Evolutionary conservation across 2,888 invertebrate genomes (phyloP).

Genomic region (Sympetrum striolatum): DNA sequence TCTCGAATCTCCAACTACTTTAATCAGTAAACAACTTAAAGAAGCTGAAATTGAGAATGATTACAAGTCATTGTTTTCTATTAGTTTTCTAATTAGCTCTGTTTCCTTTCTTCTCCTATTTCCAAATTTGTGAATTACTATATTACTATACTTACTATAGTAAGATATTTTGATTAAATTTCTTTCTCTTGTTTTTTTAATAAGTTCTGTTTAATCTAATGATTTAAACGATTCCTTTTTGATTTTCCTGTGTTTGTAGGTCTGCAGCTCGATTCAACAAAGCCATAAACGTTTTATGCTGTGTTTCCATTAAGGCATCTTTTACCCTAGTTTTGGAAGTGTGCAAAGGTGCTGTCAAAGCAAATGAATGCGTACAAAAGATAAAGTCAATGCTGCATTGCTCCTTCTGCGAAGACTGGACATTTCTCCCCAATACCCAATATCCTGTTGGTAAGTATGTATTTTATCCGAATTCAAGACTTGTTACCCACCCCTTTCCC

Average conservation of each 20-base stretch:
- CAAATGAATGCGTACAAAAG: slow-evolving; percentile 51
- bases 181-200: background rate
- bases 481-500: no score
- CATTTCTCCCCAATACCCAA: slow-evolving; percentile 52
- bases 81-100: no score
- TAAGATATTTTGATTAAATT: no score
- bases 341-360: slow-evolving; percentile 51
- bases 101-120: no score
- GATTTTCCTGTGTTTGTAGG: slow-evolving; percentile 46
- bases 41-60: no score
- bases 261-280: slow-evolving; percentile 53
- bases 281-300: slow-evolving; percentile 51
- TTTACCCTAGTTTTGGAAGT: slow-evolving; percentile 52
- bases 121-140: no score
- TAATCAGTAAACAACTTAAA: no score
- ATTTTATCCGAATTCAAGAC: background rate
- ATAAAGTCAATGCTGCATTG: slow-evolving; percentile 52
- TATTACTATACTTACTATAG: no score
- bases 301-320: slow-evolving; percentile 51
- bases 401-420: slow-evolving; percentile 53
- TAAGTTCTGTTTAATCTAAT: background rate
- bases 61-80: no score
- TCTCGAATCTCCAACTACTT: no score
- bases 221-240: background rate
- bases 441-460: slow-evolving; percentile 51